Evolutionary conservation across 1,140 invertebrate genomes (phyloP), one percentile per base, ranked within the genome.

Genomic region (Gonioctena quinquepunctata): DNA sequence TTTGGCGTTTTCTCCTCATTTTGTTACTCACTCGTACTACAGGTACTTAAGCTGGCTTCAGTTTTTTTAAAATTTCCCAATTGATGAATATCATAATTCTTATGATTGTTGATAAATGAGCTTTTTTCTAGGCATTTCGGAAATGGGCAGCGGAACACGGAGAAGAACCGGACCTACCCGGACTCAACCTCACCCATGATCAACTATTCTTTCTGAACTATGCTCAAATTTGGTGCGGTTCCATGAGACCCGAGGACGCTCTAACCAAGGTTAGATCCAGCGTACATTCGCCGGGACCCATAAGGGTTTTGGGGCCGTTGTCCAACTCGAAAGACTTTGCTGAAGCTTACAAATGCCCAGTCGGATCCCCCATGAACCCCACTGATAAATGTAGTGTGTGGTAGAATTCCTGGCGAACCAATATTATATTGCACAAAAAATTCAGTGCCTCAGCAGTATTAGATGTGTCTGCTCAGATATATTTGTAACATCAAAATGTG

Each of bases 221-320:
- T 81, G 94, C 94, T 8, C 88, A 94, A 87, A 98, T 99, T 54
- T 99, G 97, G 97, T 99, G 97, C 81, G 97, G 97, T 4, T 93
- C 94, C 0, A 98, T 97, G 95, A 88, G 96, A 73, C 95, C 95
- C 3, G 96, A 99, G 85, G 96, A 98, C 77, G 96, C 97, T 56
- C 84, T 97, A 1, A 96, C 93, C 22, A 98, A 98, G 85, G 90
- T 99, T 59, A 89, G 96, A 33, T 97, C 96, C 8, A 96, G 96
- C 3, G 96, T 97, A 6, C 97, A 99, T 81, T 96, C 96, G 8
- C 96, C 97, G 0, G 96, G 96, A 6, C 91, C 94, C 0, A 94
- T 99, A 11, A 86, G 97, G 27, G 96, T 98, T 0, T 86, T 96
- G 22, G 96, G 96, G 2, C 95, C 96, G 0, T 85, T 98, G 3